A percentile compares a stretch with the other conserved stretches of the same genome.
These are phyloP conservation scores for Salvelinus fontinalis DNA, from an alignment of 2,113 vertebrate species.

Conservation along the genomic window DNA sequence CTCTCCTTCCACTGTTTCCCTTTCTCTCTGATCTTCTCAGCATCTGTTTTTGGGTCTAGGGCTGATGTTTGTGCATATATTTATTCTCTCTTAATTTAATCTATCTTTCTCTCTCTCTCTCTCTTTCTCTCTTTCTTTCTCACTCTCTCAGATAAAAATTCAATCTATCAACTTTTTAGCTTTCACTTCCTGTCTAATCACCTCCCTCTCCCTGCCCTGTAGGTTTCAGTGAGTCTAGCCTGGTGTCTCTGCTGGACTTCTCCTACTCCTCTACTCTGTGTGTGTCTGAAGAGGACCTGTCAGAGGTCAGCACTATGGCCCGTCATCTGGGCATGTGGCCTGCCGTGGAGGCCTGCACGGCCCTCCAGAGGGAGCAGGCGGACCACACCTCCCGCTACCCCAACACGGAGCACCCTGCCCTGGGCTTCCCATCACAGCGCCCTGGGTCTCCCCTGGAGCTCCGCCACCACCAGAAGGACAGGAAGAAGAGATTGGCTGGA, in stretches of 20 bases:
- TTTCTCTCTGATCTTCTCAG: neutral
- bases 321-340: constrained; percentile 82
- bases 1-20: constrained; percentile 22
- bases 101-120: constrained; percentile 18
- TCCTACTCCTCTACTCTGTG: constrained; percentile 79
- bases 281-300: constrained; percentile 70
- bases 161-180: too few species aligned
- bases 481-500: constrained; percentile 16
- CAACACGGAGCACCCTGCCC: constrained; percentile 30
- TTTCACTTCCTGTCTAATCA: neutral
- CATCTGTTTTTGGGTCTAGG: too few species aligned
- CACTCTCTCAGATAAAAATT: too few species aligned
- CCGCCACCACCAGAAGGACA: constrained; percentile 35
- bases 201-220: constrained; percentile 6
- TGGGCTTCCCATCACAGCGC: constrained; percentile 27
- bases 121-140: neutral
- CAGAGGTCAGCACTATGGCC: constrained; percentile 77
- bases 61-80: neutral
- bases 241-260: constrained; percentile 78
- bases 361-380: constrained; percentile 72
- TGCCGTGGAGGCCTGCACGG: constrained; percentile 76
- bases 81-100: neutral
- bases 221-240: constrained; percentile 78
- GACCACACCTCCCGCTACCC: constrained; percentile 1
- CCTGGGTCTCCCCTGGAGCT: constrained; percentile 30